phyloP scores from a whole-genome alignment of 2,888 invertebrate species.

The Drosophila falleni region DNA sequence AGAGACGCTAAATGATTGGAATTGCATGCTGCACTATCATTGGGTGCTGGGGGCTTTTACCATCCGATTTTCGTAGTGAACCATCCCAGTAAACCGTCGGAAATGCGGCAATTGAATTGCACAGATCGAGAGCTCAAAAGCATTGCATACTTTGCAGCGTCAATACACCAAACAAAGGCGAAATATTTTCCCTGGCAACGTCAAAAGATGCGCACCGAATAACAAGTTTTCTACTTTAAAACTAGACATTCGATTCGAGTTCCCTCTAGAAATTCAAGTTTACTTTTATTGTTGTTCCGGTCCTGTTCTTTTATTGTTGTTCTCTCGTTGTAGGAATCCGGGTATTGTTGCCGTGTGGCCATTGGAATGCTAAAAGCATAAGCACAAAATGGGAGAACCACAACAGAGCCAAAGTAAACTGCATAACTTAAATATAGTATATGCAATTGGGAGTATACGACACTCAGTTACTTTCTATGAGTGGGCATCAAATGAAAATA shows the following conservation, averaged over 20 bases:
- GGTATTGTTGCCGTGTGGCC: constrained; percentile 30
- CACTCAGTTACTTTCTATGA: constrained; percentile 8
- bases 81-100: constrained; percentile 30
- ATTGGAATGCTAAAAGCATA: constrained; percentile 55
- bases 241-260: constrained; percentile 52
- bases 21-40: constrained; percentile 23
- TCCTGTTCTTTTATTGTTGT: constrained; percentile 14
- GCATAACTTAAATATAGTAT: constrained; percentile 33
- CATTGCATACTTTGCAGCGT: constrained; percentile 67
- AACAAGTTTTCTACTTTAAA: constrained; percentile 63
- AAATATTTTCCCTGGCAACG: constrained; percentile 40
- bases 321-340: constrained; percentile 18
- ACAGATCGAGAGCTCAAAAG: constrained; percentile 66
- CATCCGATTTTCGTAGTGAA: neutral
- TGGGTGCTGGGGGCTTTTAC: neutral
- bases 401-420: constrained; percentile 43
- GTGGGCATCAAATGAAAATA: neutral
- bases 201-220: constrained; percentile 49
- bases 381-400: constrained; percentile 24
- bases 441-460: constrained; percentile 4
- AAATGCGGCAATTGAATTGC: constrained; percentile 73
- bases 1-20: constrained; percentile 43
- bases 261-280: constrained; percentile 59
- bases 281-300: constrained; percentile 44
- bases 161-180: constrained; percentile 58